Percentiles rank a stretch among this genome's conserved stretches.
Evolutionary conservation across 2,888 invertebrate genomes (phyloP).

Genomic region (Incurvaria masculella): DNA sequence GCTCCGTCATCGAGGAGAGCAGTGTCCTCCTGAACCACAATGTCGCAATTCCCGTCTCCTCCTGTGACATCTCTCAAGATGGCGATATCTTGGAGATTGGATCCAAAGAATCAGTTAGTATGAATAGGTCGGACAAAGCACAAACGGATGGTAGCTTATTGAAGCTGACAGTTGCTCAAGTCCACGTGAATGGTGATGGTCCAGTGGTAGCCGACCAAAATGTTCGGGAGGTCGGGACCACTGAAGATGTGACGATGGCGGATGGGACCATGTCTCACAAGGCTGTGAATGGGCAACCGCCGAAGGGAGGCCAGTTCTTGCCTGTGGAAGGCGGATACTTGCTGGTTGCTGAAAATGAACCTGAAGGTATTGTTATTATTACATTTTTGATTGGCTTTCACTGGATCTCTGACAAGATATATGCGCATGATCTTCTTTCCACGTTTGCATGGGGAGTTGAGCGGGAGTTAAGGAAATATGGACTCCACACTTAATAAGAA

Average conservation of each 20-base stretch:
- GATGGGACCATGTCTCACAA: slow-evolving; percentile 24
- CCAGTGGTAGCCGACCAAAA: too few species aligned
- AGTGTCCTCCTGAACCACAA: slow-evolving; percentile 37
- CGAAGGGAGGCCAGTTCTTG: slow-evolving; percentile 30
- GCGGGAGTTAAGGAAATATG: too few species aligned
- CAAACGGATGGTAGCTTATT: too few species aligned
- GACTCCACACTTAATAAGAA: too few species aligned
- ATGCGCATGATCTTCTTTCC: too few species aligned
- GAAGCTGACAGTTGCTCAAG: too few species aligned
- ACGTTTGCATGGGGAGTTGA: too few species aligned
- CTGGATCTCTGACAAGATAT: too few species aligned
- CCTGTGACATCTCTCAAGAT: background rate
- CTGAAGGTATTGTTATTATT: slow-evolving; percentile 22
- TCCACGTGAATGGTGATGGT: too few species aligned
- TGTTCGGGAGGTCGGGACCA: background rate
- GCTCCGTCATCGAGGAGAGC: slow-evolving; percentile 40
- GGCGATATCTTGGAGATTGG: background rate
- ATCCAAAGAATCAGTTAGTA: too few species aligned
- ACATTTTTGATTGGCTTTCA: too few species aligned
- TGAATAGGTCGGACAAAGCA: too few species aligned
- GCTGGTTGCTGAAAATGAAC: slow-evolving; percentile 29
- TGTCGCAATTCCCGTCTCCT: slow-evolving; percentile 30
- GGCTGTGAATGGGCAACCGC: slow-evolving; percentile 25
- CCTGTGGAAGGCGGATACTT: slow-evolving; percentile 47
- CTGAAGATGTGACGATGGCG: slow-evolving; percentile 31